These are phyloP conservation scores for Gyrodactylus bullatarudis DNA, from an alignment of 1,140 invertebrate species.

Conservation along the genomic window DNA sequence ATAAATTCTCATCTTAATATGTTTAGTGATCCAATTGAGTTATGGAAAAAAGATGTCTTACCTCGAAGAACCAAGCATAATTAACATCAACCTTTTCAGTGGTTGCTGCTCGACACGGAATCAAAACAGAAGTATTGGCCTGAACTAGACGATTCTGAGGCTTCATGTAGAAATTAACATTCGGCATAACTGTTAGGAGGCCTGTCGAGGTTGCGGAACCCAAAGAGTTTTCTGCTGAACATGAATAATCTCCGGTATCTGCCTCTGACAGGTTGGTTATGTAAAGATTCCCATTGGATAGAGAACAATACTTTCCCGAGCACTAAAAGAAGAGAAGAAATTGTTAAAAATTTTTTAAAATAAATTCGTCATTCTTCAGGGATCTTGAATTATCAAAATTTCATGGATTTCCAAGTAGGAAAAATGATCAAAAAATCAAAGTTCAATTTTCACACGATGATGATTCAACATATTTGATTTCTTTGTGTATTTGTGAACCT, in stretches of 20 bases:
- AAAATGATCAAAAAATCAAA: no score
- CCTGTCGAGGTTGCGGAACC: slow-evolving; percentile 11
- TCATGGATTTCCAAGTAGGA: no score
- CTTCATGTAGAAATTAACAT: slow-evolving; percentile 20
- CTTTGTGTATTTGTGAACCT: no score
- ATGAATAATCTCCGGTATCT: slow-evolving; percentile 18
- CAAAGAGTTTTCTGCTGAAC: slow-evolving; percentile 15
- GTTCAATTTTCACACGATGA: no score
- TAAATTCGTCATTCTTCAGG: no score
- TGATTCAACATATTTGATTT: no score
- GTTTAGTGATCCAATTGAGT: no score
- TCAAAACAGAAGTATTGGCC: slow-evolving; percentile 17
- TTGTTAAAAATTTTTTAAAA: no score
- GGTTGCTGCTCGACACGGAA: background rate
- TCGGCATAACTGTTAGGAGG: slow-evolving; percentile 2
- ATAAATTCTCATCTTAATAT: no score
- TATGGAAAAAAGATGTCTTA: no score
- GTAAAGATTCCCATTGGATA: slow-evolving; percentile 14
- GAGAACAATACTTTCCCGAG: slow-evolving; percentile 5
- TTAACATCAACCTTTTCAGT: slow-evolving; percentile 4
- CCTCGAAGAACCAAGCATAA: slow-evolving; percentile 7
- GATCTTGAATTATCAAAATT: no score
- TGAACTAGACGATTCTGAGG: slow-evolving; percentile 32
- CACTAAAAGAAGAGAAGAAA: background rate
- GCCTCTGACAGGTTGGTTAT: slow-evolving; percentile 11